Conservation (phyloP, 1,140 invertebrate genomes). For the Cyphomyrmex costatus region DNA sequence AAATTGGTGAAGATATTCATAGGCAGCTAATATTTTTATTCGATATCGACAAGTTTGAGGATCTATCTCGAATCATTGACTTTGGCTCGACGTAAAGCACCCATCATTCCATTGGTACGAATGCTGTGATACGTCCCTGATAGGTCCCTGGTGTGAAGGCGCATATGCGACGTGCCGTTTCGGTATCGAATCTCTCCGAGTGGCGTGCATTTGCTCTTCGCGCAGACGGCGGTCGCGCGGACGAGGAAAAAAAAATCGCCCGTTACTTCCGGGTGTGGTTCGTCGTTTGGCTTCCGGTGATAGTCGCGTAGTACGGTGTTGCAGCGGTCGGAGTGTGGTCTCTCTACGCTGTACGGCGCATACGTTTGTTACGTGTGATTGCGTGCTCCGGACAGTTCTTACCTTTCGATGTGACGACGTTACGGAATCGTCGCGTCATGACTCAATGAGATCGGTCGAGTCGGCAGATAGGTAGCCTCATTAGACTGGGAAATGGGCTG, state of each 20-base stretch:
- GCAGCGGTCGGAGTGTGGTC: too few species aligned
- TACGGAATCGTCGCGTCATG: conserved; percentile 2
- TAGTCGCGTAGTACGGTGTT: not conserved
- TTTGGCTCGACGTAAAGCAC: too few species aligned
- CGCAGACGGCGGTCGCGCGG: not conserved
- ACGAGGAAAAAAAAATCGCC: not conserved
- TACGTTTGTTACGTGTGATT: not conserved
- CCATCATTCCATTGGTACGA: not conserved
- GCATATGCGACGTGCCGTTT: conserved; percentile 8
- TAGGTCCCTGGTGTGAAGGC: not conserved
- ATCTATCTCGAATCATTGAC: too few species aligned
- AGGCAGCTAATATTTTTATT: too few species aligned
- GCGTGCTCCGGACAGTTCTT: conserved; percentile 28
- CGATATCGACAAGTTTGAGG: too few species aligned
- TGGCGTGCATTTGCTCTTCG: not conserved
- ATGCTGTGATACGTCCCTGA: not conserved
- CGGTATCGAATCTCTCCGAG: conserved; percentile 1
- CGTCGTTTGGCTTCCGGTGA: not conserved
- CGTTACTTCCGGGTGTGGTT: not conserved
- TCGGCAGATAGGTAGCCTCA: conserved; percentile 64
- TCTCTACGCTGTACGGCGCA: not conserved
- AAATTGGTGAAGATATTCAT: too few species aligned
- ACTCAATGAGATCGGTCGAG: conserved; percentile 66
- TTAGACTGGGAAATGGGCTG: conserved; percentile 71
- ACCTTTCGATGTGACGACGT: conserved; percentile 40